Conservation (phyloP, 1,140 invertebrate species). For the Pogonognathellus flavescens region DNA sequence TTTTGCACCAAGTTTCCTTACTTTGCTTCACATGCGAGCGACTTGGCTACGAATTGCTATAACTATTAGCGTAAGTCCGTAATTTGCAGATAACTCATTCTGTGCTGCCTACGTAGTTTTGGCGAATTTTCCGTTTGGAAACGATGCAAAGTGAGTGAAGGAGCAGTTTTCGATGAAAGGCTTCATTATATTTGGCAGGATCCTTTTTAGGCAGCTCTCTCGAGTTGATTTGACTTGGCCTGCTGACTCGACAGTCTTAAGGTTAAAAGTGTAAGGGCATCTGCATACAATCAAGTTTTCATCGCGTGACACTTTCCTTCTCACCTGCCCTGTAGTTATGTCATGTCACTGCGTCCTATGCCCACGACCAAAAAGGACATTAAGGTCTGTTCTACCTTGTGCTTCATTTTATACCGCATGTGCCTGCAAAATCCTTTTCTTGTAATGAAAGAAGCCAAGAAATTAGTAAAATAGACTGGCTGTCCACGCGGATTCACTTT, state of each 20-base stretch:
- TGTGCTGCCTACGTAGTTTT: constrained; percentile 25
- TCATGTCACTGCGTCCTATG: constrained; percentile 14
- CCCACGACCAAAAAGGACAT: constrained; percentile 23
- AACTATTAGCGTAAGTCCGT: background rate
- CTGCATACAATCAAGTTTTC: constrained; percentile 35
- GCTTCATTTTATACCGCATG: constrained; percentile 1
- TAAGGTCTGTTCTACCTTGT: constrained; percentile 30
- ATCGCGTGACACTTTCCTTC: constrained; percentile 41
- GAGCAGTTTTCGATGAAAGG: constrained; percentile 29
- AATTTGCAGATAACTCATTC: constrained; percentile 30
- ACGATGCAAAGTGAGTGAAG: constrained; percentile 10
- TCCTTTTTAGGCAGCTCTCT: constrained; percentile 38
- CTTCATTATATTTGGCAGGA: constrained; percentile 41
- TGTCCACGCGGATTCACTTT: background rate
- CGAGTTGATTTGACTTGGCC: background rate
- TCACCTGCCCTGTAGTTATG: constrained; percentile 19
- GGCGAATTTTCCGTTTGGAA: constrained; percentile 1
- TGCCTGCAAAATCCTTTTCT: background rate
- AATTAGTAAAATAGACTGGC: background rate
- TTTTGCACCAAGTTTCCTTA: constrained; percentile 7
- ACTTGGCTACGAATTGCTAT: background rate
- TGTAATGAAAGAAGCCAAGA: background rate
- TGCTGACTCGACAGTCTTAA: constrained; percentile 15
- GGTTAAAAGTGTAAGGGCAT: constrained; percentile 48
- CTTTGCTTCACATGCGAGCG: background rate